These are phyloP conservation scores for Lepidocyrtoides sp. DNA, from an alignment of 2,888 invertebrate genomes.

Conservation along the genomic window DNA sequence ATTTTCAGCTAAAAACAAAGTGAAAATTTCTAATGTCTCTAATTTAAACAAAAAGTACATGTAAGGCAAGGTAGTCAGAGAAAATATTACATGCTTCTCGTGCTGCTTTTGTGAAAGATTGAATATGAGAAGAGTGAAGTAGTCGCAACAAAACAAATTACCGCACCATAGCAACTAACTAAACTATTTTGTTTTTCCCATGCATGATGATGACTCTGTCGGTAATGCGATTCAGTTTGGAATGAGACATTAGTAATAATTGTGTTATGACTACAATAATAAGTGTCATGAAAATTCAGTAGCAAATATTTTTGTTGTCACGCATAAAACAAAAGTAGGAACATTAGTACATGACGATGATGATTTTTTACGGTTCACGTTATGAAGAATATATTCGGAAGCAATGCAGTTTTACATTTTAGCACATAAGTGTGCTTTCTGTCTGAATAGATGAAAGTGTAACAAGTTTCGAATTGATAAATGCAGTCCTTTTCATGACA, in stretches of 20 bases:
- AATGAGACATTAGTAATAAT: no score
- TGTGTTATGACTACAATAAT: slow-evolving; percentile 19
- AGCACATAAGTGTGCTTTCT: no score
- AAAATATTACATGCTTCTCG: slow-evolving; percentile 18
- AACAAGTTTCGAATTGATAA: not conserved
- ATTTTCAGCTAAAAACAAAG: not conserved
- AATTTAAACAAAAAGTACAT: slow-evolving; percentile 28
- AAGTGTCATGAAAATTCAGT: not conserved
- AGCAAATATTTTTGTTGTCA: not conserved
- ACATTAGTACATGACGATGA: no score
- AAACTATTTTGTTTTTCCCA: no score
- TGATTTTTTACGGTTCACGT: no score
- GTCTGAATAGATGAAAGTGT: no score
- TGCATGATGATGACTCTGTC: not conserved
- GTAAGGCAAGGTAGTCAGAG: not conserved
- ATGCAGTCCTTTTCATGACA: not conserved
- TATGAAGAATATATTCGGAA: not conserved
- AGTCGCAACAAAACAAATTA: no score
- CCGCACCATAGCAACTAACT: no score
- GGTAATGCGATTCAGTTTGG: not conserved
- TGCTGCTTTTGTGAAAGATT: not conserved
- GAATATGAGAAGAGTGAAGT: no score
- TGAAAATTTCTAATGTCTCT: slow-evolving; percentile 31
- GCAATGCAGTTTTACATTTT: no score
- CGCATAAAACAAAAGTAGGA: not conserved